A percentile compares a stretch with the other conserved stretches of the same genome.
These are phyloP conservation scores for Paralichthys olivaceus DNA, from an alignment of 2,113 vertebrate species.

Conservation along the genomic window DNA sequence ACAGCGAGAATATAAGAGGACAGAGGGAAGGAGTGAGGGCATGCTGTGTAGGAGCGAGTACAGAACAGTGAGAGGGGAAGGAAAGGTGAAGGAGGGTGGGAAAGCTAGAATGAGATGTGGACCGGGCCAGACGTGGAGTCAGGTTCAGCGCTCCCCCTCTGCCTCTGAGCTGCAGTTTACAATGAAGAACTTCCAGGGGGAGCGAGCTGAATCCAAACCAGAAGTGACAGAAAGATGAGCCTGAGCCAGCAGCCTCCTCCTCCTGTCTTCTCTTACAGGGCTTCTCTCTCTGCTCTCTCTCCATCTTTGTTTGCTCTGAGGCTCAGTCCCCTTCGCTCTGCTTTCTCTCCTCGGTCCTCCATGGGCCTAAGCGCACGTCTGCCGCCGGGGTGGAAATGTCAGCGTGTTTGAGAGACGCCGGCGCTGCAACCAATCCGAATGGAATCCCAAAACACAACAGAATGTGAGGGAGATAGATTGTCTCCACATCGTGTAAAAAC, in stretches of 20 bases:
- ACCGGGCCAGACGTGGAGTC: constrained; percentile 51
- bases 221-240: constrained; percentile 65
- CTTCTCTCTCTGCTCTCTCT: constrained; percentile 1
- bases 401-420: constrained; percentile 49
- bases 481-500: constrained; percentile 50
- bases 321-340: constrained; percentile 50
- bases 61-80: constrained; percentile 10
- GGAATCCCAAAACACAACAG: constrained; percentile 72
- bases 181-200: constrained; percentile 53
- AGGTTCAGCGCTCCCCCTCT: constrained; percentile 30
- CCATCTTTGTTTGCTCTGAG: constrained; percentile 44
- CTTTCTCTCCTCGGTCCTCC: constrained; percentile 3
- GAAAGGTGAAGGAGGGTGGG: constrained; percentile 43
- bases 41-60: background rate
- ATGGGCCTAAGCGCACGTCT: constrained; percentile 26
- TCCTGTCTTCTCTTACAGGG: constrained; percentile 15
- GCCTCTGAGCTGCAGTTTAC: constrained; percentile 38
- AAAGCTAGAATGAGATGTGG: constrained; percentile 34
- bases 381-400: constrained; percentile 47
- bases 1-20: constrained; percentile 14
- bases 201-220: constrained; percentile 55
- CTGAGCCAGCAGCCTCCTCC: constrained; percentile 46
- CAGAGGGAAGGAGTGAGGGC: background rate
- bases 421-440: constrained; percentile 42
- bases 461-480: constrained; percentile 29